These are phyloP conservation scores for Drosophila bocqueti DNA, from an alignment of 1,140 invertebrate species.

Conservation along the genomic window DNA sequence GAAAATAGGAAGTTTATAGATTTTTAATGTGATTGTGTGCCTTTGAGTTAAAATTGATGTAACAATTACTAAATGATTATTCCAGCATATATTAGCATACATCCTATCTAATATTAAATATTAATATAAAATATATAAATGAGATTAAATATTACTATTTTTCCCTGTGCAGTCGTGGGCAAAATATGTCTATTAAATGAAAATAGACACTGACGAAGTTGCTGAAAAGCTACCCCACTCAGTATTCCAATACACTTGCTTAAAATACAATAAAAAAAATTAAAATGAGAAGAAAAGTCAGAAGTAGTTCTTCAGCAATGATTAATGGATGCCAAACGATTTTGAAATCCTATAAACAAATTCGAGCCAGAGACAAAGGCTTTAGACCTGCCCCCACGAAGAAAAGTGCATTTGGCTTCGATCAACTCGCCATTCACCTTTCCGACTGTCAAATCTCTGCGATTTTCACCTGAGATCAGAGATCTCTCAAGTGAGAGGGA, in stretches of 20 bases:
- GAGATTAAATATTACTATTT: not conserved
- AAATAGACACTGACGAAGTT: constrained; percentile 72
- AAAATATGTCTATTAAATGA: constrained; percentile 77
- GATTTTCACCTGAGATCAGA: constrained; percentile 44
- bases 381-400: constrained; percentile 6
- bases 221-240: constrained; percentile 28
- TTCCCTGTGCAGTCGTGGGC: constrained; percentile 27
- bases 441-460: constrained; percentile 70
- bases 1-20: not conserved
- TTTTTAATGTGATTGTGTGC: too few relatives aligned
- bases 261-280: constrained; percentile 71
- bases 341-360: constrained; percentile 77
- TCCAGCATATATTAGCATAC: too few relatives aligned
- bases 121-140: too few relatives aligned
- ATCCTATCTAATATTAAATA: too few relatives aligned
- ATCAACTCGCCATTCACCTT: constrained; percentile 54
- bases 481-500: not conserved
- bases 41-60: too few relatives aligned
- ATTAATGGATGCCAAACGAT: constrained; percentile 76
- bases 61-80: too few relatives aligned
- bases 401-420: constrained; percentile 75
- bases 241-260: constrained; percentile 34
- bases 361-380: constrained; percentile 41
- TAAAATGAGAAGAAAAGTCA: constrained; percentile 12
- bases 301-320: constrained; percentile 45